Base-by-base conservation (phyloP, 2,888 invertebrate genomes). In the Dolichopus griseipennis region DNA sequence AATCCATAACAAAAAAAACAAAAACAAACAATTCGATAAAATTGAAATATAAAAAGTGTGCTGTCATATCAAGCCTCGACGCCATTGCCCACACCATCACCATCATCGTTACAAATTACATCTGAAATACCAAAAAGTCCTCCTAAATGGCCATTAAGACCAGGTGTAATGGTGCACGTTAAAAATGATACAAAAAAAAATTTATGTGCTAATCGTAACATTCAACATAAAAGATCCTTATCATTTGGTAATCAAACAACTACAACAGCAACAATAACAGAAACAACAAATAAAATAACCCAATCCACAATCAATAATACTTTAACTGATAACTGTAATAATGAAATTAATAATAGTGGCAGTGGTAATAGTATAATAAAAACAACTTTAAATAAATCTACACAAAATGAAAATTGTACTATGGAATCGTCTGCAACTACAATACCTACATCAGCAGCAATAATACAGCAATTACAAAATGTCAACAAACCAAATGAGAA, bases 121-220 rank as follows among this genome's bases (percentile, higher is more conserved):
- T 27, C 72, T 68, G 74, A 76, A 70, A 74, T 77, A 72, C 81
- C 82, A 61, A 81, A 80, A 75, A 81, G 81, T 69, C 82, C 81
- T 68, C 81, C 81, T 63, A 79, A 91, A 78, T 95, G 94, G 94
- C 94, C 94, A 10, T 82, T 93, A 70, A 90, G 92, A 76, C 93
- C 94, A 3, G 94, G 94, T 67, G 93, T 94, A 67, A 84, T 94
- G 76, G 90, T 94, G 66, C 94, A 94, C 78, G 90, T 93, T 33
- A 81, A 79, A 74, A 78, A 77, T 70, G 93, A 93, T 82, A 91
- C 91, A 68, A 88, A 90, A 79, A 90, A 91, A 79, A 90, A 90
- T 74, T 76, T 87, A 20, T 85, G 87, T 73, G 86, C 87, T 41
- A 78, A 79, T 75, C 78, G 80, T 68, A 76, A 78, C 7, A 22